A percentile compares a stretch with the other conserved stretches of the same genome.
These are phyloP conservation scores for Labeo catla DNA, from an alignment of 2,113 vertebrate genomes.

Conservation along the genomic window DNA sequence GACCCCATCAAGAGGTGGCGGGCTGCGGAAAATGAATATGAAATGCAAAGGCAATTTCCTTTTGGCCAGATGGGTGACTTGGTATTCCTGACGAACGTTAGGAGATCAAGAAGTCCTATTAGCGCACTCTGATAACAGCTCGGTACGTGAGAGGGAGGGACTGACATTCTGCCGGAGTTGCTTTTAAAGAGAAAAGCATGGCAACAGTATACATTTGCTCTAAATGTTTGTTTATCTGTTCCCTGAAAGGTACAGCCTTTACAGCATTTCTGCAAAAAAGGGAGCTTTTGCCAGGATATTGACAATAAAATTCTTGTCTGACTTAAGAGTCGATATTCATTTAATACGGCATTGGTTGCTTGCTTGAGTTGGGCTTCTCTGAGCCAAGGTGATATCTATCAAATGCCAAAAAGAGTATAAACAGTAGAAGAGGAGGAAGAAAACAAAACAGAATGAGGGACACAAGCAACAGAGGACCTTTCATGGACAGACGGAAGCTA, in stretches of 20 bases:
- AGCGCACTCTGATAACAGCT: constrained; percentile 46
- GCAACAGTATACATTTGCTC: constrained; percentile 8
- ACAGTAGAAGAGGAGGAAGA: background rate
- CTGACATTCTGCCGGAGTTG: background rate
- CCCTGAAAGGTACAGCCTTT: constrained; percentile 5
- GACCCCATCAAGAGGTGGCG: constrained; percentile 39
- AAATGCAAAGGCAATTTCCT: constrained; percentile 64
- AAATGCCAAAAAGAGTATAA: constrained; percentile 41
- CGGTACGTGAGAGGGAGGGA: constrained; percentile 3
- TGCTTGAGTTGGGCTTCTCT: constrained; percentile 4
- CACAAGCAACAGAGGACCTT: constrained; percentile 23
- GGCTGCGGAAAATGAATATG: constrained; percentile 51
- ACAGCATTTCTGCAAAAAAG: background rate
- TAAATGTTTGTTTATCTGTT: constrained; percentile 29
- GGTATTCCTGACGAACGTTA: constrained; percentile 55
- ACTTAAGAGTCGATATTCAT: constrained; percentile 24
- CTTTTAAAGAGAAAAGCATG: constrained; percentile 33
- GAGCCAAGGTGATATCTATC: constrained; percentile 43
- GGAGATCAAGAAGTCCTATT: constrained; percentile 60
- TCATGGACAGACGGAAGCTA: constrained; percentile 33
- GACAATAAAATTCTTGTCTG: constrained; percentile 19
- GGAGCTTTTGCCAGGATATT: constrained; percentile 10
- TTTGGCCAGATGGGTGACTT: constrained; percentile 56
- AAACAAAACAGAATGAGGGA: background rate
- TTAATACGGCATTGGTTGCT: background rate